Conservation (phyloP, 2,888 invertebrate genomes). For the Listrodromus nycthemerus region DNA sequence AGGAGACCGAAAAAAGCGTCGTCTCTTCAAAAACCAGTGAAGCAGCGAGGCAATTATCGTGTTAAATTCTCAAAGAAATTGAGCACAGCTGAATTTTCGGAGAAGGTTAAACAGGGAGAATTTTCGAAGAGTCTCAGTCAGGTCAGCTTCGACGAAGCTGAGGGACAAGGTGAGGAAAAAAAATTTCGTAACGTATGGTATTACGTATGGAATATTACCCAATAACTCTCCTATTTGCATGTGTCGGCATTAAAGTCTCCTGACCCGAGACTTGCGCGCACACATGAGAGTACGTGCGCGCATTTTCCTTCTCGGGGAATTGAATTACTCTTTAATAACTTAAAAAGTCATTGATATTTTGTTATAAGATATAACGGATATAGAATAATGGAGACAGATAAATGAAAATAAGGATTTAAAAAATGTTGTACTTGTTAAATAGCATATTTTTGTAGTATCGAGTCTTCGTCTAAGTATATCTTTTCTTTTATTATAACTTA, state of each 20-base stretch:
- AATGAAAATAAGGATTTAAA: too few species aligned
- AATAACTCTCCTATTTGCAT: constrained; percentile 37
- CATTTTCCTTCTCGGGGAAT: background rate
- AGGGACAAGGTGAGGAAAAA: constrained; percentile 76
- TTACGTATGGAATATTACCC: background rate
- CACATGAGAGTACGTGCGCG: constrained; percentile 26
- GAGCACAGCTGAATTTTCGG: constrained; percentile 80
- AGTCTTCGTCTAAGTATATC: too few species aligned
- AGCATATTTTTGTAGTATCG: too few species aligned
- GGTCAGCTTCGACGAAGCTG: constrained; percentile 80
- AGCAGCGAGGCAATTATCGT: constrained; percentile 76
- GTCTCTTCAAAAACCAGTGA: constrained; percentile 76
- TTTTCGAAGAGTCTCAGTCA: constrained; percentile 82
- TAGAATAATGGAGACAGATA: too few species aligned
- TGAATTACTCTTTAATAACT: background rate
- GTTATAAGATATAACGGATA: too few species aligned
- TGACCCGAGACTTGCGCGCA: constrained; percentile 59
- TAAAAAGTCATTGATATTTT: background rate
- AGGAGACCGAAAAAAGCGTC: constrained; percentile 78
- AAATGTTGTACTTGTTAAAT: too few species aligned
- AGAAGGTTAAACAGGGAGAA: constrained; percentile 82
- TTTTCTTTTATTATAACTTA: too few species aligned
- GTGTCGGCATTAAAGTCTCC: constrained; percentile 59
- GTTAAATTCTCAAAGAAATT: constrained; percentile 81
- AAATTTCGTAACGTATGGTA: background rate